Evolutionary conservation across 2,113 vertebrate species (phyloP), one percentile per base, ranked within the genome.

Genomic region (Oenanthe melanoleuca): DNA sequence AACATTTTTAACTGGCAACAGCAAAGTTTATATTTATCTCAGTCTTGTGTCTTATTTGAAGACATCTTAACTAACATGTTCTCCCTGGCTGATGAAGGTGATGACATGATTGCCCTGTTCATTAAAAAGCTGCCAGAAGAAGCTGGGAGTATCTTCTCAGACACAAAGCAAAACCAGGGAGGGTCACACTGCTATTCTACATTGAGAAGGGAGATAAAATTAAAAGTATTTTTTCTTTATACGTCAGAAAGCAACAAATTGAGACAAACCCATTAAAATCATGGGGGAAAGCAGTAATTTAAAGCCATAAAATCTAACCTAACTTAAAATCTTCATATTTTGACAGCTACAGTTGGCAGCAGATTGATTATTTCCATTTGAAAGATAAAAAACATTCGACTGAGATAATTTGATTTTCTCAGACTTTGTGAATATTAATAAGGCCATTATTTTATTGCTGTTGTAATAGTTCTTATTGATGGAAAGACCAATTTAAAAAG

Each of bases 351-450:
- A 55, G 63, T 55, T 63, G 80, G 72, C 80, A 94, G 74, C 40
- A 90, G 89, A 93, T 64, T 75, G 71, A 88, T 80, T 82, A 42
- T 38, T 94, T 88, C 93, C 82, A 92, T 55, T 44, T 56, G 75
- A 92, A 86, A 86, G 64, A 91, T 8, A 79, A 90, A 93, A 94
- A 93, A 85, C 57, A 72, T 60, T 87, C 40, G 12, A 29, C n/a
- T 29, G n/a, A 87, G 56, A 67, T 82, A 79, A 90, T 70, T 28
- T 73, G 5, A 88, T 93, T 94, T 65, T 78, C 49, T 77, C 88
- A 61, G 80, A 24, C 60, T 45, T 52, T 14, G 33, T 63, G 75
- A 95, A 94, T 95, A 95, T 92, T 95, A 90, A 90, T 70, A 92
- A 77, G 38, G 0, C 55, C 34, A 80, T 94, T 88, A 88, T 66